phyloP scores from a whole-genome alignment of 2,888 invertebrate species.

The Torymus aiolomorphi region DNA sequence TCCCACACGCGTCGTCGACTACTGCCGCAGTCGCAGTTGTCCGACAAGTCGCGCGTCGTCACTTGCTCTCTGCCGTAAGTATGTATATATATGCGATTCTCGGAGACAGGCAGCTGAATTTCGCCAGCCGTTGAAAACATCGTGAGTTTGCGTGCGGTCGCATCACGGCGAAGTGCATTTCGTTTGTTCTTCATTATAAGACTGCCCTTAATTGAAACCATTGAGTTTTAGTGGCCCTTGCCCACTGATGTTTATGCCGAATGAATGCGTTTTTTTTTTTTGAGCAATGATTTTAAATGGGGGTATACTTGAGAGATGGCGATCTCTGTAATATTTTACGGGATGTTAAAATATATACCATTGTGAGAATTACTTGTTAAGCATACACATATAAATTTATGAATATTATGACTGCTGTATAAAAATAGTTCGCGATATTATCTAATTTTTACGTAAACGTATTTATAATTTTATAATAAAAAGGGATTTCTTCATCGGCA shows the following conservation, averaged over 20 bases:
- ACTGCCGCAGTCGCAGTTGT: not conserved
- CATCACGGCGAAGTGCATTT: not conserved
- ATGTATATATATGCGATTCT: not conserved
- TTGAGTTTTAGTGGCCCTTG: not conserved
- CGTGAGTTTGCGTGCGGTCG: not conserved
- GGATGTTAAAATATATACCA: no score
- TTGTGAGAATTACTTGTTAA: no score
- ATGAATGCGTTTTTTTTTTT: not conserved
- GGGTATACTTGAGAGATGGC: no score
- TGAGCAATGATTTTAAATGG: not conserved
- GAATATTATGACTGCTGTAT: no score
- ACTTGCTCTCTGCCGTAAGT: not conserved
- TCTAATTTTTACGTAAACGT: no score
- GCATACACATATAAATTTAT: no score
- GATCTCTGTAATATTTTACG: no score
- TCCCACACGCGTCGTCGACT: constrained; percentile 9
- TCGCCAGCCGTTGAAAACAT: constrained; percentile 10
- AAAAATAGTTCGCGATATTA: no score
- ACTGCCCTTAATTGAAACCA: not conserved
- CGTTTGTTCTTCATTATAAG: not conserved
- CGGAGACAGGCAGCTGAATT: not conserved
- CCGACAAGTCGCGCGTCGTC: not conserved
- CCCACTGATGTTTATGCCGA: no score
- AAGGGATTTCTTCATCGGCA: not conserved
- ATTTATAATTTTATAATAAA: no score